A percentile compares a stretch with the other conserved stretches of the same genome.
Conservation (phyloP, 2,888 invertebrate species). For the Lordiphosa andalusiaca region DNA sequence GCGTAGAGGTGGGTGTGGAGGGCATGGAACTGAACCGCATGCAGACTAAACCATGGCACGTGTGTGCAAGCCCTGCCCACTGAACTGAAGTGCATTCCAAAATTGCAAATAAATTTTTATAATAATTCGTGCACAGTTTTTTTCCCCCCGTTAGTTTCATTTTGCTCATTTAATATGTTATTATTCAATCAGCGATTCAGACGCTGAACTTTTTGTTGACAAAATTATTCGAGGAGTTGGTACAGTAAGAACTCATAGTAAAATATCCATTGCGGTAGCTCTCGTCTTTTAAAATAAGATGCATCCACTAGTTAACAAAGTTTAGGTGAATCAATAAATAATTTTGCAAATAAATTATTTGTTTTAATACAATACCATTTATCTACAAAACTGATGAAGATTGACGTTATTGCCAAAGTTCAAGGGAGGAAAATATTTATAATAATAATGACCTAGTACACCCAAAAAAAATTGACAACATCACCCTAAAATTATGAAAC, state of each 20-base stretch:
- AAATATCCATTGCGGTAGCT: too few relatives aligned
- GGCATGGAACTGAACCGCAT: constrained; percentile 27
- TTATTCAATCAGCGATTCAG: constrained; percentile 49
- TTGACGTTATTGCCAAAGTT: too few relatives aligned
- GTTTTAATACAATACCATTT: too few relatives aligned
- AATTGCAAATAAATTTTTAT: constrained; percentile 49
- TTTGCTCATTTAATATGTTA: constrained; percentile 19
- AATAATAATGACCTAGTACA: too few relatives aligned
- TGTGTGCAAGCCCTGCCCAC: constrained; percentile 34
- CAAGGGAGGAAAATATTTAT: too few relatives aligned
- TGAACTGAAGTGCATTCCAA: constrained; percentile 47
- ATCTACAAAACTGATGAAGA: too few relatives aligned
- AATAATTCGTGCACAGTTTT: constrained; percentile 21
- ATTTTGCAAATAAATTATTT: too few relatives aligned
- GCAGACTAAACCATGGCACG: constrained; percentile 57
- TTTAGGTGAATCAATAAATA: too few relatives aligned
- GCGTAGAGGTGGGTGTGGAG: constrained; percentile 10
- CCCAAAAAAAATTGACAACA: too few relatives aligned
- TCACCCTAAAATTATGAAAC: too few relatives aligned
- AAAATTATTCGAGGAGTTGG: neutral
- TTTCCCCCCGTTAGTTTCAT: neutral
- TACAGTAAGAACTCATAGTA: neutral
- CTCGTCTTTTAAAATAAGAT: too few relatives aligned
- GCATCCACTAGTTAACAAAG: too few relatives aligned
- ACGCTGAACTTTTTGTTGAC: neutral